These are phyloP conservation scores for Pyrocephalus nanus DNA, from an alignment of 2,797 vertebrate species.

Conservation along the genomic window DNA sequence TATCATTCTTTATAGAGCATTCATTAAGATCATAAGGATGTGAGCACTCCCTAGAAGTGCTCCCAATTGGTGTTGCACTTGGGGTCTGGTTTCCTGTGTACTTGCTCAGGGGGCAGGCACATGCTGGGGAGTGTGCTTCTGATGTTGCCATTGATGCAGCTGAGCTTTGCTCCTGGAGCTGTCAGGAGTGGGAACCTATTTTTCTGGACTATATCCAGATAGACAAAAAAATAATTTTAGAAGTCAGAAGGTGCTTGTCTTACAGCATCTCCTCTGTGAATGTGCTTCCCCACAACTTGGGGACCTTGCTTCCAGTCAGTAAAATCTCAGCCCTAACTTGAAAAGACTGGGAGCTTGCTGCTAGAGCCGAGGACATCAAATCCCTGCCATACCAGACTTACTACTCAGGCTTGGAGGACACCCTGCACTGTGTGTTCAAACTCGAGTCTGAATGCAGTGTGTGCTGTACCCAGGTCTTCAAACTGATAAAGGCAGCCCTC, in stretches of 20 bases:
- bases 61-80: background rate
- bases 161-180: background rate
- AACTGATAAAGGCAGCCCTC: background rate
- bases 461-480: background rate
- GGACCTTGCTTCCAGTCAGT: background rate
- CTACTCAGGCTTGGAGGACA: background rate
- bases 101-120: background rate
- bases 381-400: background rate
- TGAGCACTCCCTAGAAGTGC: background rate
- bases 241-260: background rate
- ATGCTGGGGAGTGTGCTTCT: accelerated
- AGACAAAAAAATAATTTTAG: background rate
- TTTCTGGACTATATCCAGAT: background rate
- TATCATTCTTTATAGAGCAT: background rate
- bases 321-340: background rate
- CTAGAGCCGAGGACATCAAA: background rate
- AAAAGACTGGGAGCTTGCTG: background rate
- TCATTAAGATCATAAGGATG: background rate
- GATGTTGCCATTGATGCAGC: background rate
- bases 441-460: background rate
- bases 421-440: background rate
- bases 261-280: background rate
- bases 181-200: background rate
- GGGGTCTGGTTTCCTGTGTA: background rate
- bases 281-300: background rate